These are phyloP conservation scores for Amblyopsis rosae DNA, from an alignment of 2,113 vertebrate genomes.

Conservation along the genomic window DNA sequence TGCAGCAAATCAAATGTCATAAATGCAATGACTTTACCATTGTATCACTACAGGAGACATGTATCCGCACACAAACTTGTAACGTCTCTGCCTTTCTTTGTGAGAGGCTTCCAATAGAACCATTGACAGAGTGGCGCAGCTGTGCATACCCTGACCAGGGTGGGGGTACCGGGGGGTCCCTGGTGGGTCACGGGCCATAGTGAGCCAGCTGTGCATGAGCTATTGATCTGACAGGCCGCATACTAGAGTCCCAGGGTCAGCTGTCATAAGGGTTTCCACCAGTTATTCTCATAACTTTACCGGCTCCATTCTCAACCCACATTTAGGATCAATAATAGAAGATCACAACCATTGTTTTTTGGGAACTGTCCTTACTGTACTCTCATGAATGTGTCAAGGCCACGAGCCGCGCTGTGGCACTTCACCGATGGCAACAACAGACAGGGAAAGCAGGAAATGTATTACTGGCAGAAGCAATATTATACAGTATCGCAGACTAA, in stretches of 20 bases:
- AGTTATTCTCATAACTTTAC: constrained; percentile 53
- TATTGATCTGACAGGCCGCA: constrained; percentile 57
- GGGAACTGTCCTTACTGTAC: no score
- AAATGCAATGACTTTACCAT: no score
- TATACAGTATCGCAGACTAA: background rate
- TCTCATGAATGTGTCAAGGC: constrained; percentile 26
- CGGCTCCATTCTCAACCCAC: constrained; percentile 1
- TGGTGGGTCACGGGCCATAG: constrained; percentile 16
- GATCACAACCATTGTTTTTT: constrained; percentile 25
- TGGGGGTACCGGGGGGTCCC: constrained; percentile 6
- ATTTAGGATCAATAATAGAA: constrained; percentile 51
- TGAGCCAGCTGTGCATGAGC: constrained; percentile 33
- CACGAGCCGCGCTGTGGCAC: constrained; percentile 6
- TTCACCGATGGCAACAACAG: background rate
- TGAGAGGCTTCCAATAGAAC: constrained; percentile 23
- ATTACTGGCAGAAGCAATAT: constrained; percentile 14
- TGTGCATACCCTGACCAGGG: constrained; percentile 48
- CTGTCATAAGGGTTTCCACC: constrained; percentile 15
- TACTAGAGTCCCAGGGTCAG: constrained; percentile 35
- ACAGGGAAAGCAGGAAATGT: background rate
- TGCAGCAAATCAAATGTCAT: no score
- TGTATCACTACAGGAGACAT: no score
- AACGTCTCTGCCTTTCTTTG: constrained; percentile 3
- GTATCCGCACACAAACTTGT: no score
- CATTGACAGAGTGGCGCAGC: constrained; percentile 60